Evolutionary conservation across 2,797 vertebrate species (phyloP).

Genomic region (Pitangus sulphuratus): DNA sequence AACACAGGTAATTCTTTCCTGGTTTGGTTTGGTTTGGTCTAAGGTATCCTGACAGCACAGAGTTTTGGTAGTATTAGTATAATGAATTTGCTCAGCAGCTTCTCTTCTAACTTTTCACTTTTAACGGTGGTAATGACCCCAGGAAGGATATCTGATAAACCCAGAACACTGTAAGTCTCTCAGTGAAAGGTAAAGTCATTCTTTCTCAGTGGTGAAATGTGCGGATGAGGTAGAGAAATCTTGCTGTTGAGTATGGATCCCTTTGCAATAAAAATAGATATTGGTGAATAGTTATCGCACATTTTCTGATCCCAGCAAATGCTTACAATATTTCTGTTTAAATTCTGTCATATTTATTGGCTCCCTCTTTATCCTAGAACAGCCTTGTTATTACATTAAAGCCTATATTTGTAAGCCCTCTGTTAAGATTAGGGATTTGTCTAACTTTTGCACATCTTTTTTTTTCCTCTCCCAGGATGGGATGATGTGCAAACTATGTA

Average conservation of each 20-base stretch:
- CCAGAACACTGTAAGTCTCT: background rate
- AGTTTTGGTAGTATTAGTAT: background rate
- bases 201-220: background rate
- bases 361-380: background rate
- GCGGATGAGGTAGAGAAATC: background rate
- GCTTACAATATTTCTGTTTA: background rate
- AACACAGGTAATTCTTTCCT: slow-evolving; percentile 14
- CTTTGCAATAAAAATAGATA: background rate
- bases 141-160: background rate
- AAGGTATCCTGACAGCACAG: background rate
- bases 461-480: background rate
- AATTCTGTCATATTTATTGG: background rate
- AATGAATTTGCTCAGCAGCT: background rate
- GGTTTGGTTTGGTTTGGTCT: background rate
- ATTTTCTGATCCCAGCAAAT: background rate
- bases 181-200: background rate
- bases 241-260: background rate
- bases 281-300: background rate
- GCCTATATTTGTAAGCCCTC: background rate
- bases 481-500: background rate
- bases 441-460: background rate
- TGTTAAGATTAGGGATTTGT: background rate
- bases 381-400: background rate
- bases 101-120: background rate
- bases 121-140: background rate